A percentile compares a stretch with the other conserved stretches of the same genome.
These are phyloP conservation scores for Cheilosia pagana DNA, from an alignment of 2,888 invertebrate genomes.

Conservation along the genomic window DNA sequence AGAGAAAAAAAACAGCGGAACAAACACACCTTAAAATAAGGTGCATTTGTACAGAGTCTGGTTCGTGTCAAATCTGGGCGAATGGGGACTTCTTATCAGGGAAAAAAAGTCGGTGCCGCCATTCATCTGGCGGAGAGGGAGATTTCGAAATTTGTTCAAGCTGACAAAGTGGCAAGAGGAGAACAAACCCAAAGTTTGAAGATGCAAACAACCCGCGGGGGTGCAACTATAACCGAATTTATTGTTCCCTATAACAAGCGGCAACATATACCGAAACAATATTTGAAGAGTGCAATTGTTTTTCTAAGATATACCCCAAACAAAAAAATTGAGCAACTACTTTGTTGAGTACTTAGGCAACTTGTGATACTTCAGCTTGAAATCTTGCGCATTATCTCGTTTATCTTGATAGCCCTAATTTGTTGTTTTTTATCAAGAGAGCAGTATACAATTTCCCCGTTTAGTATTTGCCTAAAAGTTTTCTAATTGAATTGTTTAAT, in stretches of 20 bases:
- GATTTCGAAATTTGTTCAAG: constrained; percentile 48
- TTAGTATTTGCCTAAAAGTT: constrained; percentile 30
- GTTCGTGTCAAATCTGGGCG: constrained; percentile 12
- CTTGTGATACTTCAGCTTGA: constrained; percentile 62
- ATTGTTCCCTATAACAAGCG: constrained; percentile 19
- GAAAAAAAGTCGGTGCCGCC: constrained; percentile 33
- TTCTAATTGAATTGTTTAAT: constrained; percentile 67
- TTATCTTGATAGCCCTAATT: constrained; percentile 72
- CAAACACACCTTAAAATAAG: constrained; percentile 25
- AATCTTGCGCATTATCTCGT: constrained; percentile 52
- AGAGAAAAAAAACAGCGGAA: constrained; percentile 5
- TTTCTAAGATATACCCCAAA: constrained; percentile 30
- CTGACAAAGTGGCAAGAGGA: constrained; percentile 46
- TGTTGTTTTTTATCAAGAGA: constrained; percentile 53
- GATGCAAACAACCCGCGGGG: constrained; percentile 16
- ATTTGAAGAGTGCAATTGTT: constrained; percentile 57
- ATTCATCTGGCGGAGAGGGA: constrained; percentile 11
- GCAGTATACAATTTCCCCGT: constrained; percentile 27
- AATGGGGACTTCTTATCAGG: constrained; percentile 28
- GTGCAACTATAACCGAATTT: constrained; percentile 34
- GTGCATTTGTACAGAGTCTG: not conserved
- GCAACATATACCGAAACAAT: constrained; percentile 9
- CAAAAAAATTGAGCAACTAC: constrained; percentile 61
- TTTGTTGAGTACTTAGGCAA: constrained; percentile 60
- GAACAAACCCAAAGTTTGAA: not conserved